phyloP scores from a whole-genome alignment of 1,140 invertebrate genomes.

The Stenopsyche tienmushanensis region DNA sequence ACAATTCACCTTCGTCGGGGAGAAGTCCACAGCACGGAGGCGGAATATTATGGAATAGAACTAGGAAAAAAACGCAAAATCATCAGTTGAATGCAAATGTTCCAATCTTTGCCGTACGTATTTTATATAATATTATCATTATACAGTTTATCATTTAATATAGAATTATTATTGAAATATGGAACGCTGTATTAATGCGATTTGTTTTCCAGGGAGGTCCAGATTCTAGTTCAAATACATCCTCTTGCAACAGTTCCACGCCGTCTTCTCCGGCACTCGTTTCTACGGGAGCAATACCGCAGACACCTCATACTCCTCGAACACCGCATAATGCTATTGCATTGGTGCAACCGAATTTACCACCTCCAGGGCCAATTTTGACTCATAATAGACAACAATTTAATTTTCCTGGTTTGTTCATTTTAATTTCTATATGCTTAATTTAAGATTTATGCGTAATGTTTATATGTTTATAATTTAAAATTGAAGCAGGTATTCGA shows the following conservation, averaged over 20 bases:
- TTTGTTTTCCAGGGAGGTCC: conserved; percentile 43
- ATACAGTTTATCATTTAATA: conserved; percentile 10
- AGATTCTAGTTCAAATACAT: conserved; percentile 87
- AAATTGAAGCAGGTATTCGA: background rate
- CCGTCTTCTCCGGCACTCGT: conserved; percentile 89
- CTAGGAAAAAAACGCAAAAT: conserved; percentile 59
- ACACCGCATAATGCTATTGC: conserved; percentile 54
- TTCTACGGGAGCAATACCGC: conserved; percentile 63
- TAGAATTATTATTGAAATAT: background rate
- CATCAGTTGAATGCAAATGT: conserved; percentile 60
- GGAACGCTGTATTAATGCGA: too few species aligned
- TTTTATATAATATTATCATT: conserved; percentile 17
- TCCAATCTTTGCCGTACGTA: conserved; percentile 60
- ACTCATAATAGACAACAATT: conserved; percentile 69
- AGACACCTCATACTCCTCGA: conserved; percentile 43
- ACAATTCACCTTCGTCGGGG: conserved; percentile 36
- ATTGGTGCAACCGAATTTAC: background rate
- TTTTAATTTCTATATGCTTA: background rate
- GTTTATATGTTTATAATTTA: background rate
- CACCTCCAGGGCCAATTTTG: conserved; percentile 39
- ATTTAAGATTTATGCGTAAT: background rate
- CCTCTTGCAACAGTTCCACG: conserved; percentile 94
- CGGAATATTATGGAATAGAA: conserved; percentile 44
- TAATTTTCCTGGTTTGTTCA: conserved; percentile 75
- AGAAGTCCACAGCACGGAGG: conserved; percentile 35